Percentiles rank a stretch among this genome's conserved stretches.
These are phyloP conservation scores for Drosophila neoperkinsi DNA, from an alignment of 2,888 invertebrate species.

Conservation along the genomic window DNA sequence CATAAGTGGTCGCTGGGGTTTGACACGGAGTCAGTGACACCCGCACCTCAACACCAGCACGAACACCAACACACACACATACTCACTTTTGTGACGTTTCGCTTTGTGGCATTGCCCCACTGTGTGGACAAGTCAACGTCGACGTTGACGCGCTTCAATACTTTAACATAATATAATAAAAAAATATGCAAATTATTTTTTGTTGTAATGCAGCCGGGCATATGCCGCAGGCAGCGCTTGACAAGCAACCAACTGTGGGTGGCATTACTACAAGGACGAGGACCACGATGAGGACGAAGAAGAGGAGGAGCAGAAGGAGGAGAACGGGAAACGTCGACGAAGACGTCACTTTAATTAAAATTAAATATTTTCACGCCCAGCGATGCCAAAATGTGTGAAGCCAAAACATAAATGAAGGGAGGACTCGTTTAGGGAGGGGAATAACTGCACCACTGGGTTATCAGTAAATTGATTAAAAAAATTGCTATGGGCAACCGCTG, in stretches of 20 bases:
- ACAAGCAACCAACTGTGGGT: conserved; percentile 15
- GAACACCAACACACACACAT: conserved; percentile 10
- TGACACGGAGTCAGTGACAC: conserved; percentile 45
- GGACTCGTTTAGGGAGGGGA: not conserved
- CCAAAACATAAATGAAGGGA: not conserved
- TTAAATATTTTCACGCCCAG: conserved; percentile 65
- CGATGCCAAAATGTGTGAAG: conserved; percentile 34
- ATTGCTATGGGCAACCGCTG: conserved; percentile 32
- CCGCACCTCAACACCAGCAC: conserved; percentile 13
- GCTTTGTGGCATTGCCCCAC: conserved; percentile 56
- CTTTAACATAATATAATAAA: conserved; percentile 59
- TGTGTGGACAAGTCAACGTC: conserved; percentile 32
- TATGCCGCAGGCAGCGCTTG: conserved; percentile 40
- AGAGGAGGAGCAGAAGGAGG: not conserved
- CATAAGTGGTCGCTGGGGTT: conserved; percentile 72
- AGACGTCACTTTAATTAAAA: conserved; percentile 67
- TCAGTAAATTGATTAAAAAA: conserved; percentile 57
- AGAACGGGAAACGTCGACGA: conserved; percentile 11
- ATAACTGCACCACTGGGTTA: conserved; percentile 23
- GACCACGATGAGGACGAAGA: not conserved
- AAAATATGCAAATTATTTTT: conserved; percentile 68
- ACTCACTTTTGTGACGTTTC: conserved; percentile 18
- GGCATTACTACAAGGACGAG: conserved; percentile 4
- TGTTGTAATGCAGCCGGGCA: conserved; percentile 40
- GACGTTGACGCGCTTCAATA: conserved; percentile 55